Evolutionary conservation across 2,113 vertebrate species (phyloP).

Genomic region (Bufo bufo): DNA sequence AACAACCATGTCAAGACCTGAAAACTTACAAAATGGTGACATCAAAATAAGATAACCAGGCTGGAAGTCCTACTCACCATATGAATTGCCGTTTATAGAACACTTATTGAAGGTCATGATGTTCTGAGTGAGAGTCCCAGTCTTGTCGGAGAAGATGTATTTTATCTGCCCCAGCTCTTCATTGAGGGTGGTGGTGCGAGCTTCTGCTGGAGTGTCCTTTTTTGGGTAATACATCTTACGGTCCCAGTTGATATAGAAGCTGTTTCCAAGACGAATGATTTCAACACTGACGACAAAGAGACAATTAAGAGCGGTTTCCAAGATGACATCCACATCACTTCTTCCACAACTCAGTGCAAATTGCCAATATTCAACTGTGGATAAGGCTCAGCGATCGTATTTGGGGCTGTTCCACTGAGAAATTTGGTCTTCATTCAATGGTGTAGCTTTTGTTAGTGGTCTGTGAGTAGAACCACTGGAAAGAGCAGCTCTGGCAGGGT

Average conservation of each 20-base stretch:
- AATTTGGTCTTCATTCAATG: too few species aligned
- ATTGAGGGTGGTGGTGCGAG: constrained; percentile 91
- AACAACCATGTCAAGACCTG: too few species aligned
- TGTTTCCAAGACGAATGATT: constrained; percentile 94
- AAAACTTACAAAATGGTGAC: too few species aligned
- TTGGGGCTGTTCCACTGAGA: too few species aligned
- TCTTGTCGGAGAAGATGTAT: constrained; percentile 97
- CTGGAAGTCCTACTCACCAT: constrained; percentile 72
- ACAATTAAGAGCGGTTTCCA: neutral
- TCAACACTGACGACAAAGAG: constrained; percentile 79
- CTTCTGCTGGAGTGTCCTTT: constrained; percentile 85
- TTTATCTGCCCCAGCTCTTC: constrained; percentile 96
- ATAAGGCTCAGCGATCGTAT: too few species aligned
- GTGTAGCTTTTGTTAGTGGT: too few species aligned
- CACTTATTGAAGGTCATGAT: constrained; percentile 96
- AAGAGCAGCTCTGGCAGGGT: too few species aligned
- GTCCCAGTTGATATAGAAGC: constrained; percentile 96
- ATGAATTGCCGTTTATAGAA: constrained; percentile 87
- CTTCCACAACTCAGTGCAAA: too few species aligned
- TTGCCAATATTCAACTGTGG: too few species aligned
- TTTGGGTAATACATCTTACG: constrained; percentile 88
- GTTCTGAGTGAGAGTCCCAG: constrained; percentile 95
- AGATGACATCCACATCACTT: too few species aligned
- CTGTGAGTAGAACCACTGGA: too few species aligned
- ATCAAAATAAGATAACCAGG: too few species aligned